Percentiles rank a stretch among this genome's conserved stretches.
Evolutionary conservation across 2,888 invertebrate genomes (phyloP).

Genomic region (Meiosimyza platycephala): DNA sequence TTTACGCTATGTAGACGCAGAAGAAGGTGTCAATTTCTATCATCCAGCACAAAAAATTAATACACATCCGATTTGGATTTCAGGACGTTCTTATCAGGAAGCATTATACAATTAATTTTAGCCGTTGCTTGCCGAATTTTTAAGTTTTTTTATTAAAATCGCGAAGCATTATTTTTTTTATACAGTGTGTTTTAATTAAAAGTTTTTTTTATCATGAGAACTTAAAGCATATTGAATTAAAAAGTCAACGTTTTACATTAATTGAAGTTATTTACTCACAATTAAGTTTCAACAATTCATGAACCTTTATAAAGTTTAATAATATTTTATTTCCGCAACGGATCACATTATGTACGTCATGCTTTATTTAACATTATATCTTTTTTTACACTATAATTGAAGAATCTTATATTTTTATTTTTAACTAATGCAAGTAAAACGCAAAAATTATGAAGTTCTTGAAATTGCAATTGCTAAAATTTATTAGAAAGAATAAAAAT

Average conservation of each 20-base stretch:
- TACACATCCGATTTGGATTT: constrained; percentile 47
- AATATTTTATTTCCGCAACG: too few species aligned
- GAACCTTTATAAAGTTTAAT: too few species aligned
- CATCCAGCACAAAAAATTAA: constrained; percentile 47
- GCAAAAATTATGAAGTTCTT: too few species aligned
- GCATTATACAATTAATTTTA: constrained; percentile 44
- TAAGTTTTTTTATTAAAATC: neutral
- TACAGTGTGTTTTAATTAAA: constrained; percentile 7
- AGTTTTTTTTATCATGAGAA: constrained; percentile 23
- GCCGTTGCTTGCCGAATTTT: constrained; percentile 6
- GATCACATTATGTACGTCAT: too few species aligned
- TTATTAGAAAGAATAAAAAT: too few species aligned
- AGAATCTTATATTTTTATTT: too few species aligned
- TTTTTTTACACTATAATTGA: too few species aligned
- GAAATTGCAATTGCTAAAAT: too few species aligned
- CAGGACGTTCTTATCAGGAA: constrained; percentile 47
- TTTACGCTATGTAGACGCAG: constrained; percentile 44
- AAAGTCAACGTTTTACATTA: neutral
- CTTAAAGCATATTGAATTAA: constrained; percentile 2
- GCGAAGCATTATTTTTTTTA: constrained; percentile 21
- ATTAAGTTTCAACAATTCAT: neutral
- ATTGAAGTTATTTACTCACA: neutral
- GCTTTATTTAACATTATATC: too few species aligned
- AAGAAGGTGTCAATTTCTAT: constrained; percentile 42
- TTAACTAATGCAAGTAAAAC: too few species aligned